A percentile compares a stretch with the other conserved stretches of the same genome.
These are phyloP conservation scores for Epinephelus coioides DNA, from an alignment of 2,797 vertebrate genomes.

Conservation along the genomic window DNA sequence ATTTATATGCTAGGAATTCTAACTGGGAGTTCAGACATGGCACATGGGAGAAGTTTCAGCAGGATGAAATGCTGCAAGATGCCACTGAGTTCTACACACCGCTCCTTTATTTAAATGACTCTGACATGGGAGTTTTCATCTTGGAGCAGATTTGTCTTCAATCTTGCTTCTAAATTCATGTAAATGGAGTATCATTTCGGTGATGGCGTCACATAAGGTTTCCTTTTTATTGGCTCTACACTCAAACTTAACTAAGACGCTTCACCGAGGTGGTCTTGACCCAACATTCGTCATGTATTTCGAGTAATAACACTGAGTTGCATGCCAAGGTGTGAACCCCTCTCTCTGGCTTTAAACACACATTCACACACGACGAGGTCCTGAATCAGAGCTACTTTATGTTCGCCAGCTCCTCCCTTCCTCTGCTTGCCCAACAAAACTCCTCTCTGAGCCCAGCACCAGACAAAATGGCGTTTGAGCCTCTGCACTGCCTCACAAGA, in stretches of 20 bases:
- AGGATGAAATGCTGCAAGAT: too few species aligned
- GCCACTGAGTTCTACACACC: too few species aligned
- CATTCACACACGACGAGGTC: slow-evolving; percentile 19
- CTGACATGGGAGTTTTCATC: neutral
- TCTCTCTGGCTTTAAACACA: slow-evolving; percentile 15
- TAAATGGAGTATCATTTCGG: neutral
- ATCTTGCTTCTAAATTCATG: neutral
- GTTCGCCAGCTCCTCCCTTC: slow-evolving; percentile 64
- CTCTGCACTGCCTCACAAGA: neutral
- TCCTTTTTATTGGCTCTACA: neutral
- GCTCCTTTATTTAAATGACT: neutral
- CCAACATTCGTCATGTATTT: slow-evolving; percentile 5
- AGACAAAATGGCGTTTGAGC: slow-evolving; percentile 80
- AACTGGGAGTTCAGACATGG: too few species aligned
- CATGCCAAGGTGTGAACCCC: slow-evolving; percentile 25
- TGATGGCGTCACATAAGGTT: neutral
- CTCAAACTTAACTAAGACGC: neutral
- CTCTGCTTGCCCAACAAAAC: slow-evolving; percentile 33
- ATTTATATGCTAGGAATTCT: too few species aligned
- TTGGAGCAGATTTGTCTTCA: neutral
- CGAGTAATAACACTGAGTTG: neutral
- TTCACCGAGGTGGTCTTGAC: neutral
- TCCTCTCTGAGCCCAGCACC: slow-evolving; percentile 28
- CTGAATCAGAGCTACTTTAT: slow-evolving; percentile 65
- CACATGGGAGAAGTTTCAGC: too few species aligned